These are phyloP conservation scores for Chloropsis cyanopogon DNA, from an alignment of 2,113 vertebrate genomes.

Conservation along the genomic window DNA sequence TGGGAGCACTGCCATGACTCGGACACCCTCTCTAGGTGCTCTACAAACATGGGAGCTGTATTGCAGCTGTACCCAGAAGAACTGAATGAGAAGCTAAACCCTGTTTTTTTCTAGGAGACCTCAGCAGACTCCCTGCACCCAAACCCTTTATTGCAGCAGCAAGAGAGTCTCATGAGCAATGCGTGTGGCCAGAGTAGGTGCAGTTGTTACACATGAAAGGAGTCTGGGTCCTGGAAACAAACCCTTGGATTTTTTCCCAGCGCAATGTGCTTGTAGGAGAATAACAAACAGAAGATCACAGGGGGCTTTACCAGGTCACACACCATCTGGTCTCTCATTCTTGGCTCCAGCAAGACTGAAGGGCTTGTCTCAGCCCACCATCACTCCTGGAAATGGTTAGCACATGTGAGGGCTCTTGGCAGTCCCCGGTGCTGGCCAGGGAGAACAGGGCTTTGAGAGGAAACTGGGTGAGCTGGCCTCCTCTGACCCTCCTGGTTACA, in stretches of 20 bases:
- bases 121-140: neutral
- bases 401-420: neutral
- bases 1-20: neutral
- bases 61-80: neutral
- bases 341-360: conserved; percentile 1
- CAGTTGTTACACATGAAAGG: conserved; percentile 17
- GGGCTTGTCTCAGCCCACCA: conserved; percentile 3
- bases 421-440: neutral
- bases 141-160: neutral
- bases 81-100: neutral
- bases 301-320: conserved; percentile 5
- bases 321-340: conserved; percentile 44
- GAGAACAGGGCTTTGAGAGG: neutral
- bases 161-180: neutral
- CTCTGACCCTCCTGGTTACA: neutral
- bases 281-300: conserved; percentile 49
- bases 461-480: neutral
- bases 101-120: neutral
- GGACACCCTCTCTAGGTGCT: neutral
- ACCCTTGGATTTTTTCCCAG: conserved; percentile 35
- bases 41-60: neutral
- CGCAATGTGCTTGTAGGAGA: neutral
- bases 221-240: neutral
- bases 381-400: conserved; percentile 7
- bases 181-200: conserved; percentile 4